phyloP scores from a whole-genome alignment of 2,797 vertebrate species.

The Cyclura pinguis region DNA sequence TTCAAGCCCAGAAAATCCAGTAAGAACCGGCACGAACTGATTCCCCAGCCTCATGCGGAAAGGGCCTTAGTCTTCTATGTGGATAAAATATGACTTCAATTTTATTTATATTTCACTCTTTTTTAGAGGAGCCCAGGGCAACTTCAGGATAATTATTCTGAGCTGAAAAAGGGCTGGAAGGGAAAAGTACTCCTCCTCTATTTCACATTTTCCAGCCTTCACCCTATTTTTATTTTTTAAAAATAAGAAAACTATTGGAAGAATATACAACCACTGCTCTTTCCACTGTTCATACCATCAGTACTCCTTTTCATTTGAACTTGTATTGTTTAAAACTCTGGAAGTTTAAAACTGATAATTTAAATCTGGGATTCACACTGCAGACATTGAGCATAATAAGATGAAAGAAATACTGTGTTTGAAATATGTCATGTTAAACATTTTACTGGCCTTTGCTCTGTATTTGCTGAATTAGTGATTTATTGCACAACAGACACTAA shows the following conservation, averaged over 20 bases:
- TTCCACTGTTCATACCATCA: background rate
- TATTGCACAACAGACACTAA: constrained; percentile 41
- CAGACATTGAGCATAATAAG: constrained; percentile 13
- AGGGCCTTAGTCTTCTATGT: too few species aligned
- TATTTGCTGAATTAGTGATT: rapidly evolving
- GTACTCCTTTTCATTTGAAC: background rate
- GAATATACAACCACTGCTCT: background rate
- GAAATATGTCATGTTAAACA: constrained; percentile 13
- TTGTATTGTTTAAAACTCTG: background rate
- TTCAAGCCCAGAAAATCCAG: too few species aligned
- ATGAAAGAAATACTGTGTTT: constrained; percentile 12
- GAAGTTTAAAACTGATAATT: background rate
- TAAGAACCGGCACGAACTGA: too few species aligned
- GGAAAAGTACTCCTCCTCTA: background rate
- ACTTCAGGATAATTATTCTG: background rate
- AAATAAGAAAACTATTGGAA: background rate
- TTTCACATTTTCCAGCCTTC: background rate
- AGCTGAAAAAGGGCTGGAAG: background rate
- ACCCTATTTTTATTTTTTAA: too few species aligned
- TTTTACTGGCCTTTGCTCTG: background rate
- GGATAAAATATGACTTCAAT: too few species aligned
- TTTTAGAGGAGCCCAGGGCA: background rate
- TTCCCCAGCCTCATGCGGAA: too few species aligned
- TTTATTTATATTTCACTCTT: too few species aligned
- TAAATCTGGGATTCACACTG: constrained; percentile 28